phyloP scores from a whole-genome alignment of 2,888 invertebrate genomes.

The Abrostola tripartita region DNA sequence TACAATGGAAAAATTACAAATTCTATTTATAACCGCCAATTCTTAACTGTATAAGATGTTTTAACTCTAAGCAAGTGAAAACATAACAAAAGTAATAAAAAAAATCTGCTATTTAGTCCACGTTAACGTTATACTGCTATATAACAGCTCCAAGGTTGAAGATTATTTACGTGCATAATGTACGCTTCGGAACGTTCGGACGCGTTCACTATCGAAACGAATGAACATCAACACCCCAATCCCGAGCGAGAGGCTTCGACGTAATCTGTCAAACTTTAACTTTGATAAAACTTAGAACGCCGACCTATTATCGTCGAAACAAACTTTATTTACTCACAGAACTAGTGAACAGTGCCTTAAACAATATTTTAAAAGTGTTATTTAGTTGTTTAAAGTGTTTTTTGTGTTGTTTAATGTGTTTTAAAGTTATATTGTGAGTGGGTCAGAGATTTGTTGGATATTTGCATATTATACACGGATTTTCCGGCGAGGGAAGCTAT shows the following conservation, averaged over 20 bases:
- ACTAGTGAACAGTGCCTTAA: slow-evolving; percentile 54
- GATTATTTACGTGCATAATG: neutral
- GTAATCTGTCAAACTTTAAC: slow-evolving; percentile 64
- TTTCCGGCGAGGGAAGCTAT: slow-evolving; percentile 29
- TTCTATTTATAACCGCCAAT: too few species aligned
- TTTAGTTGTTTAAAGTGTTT: slow-evolving; percentile 38
- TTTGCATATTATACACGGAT: slow-evolving; percentile 49
- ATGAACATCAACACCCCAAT: slow-evolving; percentile 41
- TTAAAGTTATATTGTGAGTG: slow-evolving; percentile 54
- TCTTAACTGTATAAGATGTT: too few species aligned
- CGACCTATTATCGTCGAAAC: slow-evolving; percentile 58
- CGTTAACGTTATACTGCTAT: neutral
- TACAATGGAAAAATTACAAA: too few species aligned
- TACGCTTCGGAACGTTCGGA: slow-evolving; percentile 49
- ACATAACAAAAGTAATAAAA: too few species aligned
- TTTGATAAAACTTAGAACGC: slow-evolving; percentile 61
- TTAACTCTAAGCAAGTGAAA: too few species aligned
- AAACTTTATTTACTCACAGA: slow-evolving; percentile 60
- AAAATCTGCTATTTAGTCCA: too few species aligned
- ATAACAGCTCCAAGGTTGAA: neutral
- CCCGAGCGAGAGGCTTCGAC: slow-evolving; percentile 60
- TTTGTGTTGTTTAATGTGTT: slow-evolving; percentile 47
- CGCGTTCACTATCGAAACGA: slow-evolving; percentile 41
- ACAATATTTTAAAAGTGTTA: slow-evolving; percentile 47
- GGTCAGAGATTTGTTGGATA: slow-evolving; percentile 58